Conservation (phyloP, 2,888 invertebrate species). For the Steinernema scapterisci region DNA sequence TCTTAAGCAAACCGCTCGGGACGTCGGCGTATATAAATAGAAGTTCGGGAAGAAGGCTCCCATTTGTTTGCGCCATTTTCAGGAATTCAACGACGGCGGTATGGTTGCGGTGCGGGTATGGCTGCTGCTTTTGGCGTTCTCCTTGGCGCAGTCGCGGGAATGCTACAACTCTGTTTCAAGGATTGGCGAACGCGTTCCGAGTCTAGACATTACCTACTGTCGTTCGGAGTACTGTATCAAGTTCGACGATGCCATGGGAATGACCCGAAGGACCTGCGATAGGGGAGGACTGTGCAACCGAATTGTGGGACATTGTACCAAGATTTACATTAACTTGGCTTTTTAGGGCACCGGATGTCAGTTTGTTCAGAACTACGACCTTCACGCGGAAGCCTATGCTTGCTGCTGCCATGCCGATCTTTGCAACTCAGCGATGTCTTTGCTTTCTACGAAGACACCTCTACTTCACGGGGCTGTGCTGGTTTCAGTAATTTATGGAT, state of each 20-base stretch:
- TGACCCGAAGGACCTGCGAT: conserved; percentile 6
- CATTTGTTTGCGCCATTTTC: conserved; percentile 3
- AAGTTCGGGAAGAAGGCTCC: no score
- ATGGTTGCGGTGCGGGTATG: no score
- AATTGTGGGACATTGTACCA: neutral
- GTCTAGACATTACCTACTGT: conserved; percentile 7
- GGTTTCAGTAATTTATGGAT: no score
- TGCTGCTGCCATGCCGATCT: conserved; percentile 11
- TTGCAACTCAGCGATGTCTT: neutral
- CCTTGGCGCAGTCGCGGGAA: neutral
- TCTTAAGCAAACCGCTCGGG: no score
- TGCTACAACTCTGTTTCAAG: neutral
- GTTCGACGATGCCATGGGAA: conserved; percentile 1
- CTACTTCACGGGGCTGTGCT: no score
- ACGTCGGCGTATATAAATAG: no score
- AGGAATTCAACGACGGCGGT: neutral
- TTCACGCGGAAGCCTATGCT: conserved; percentile 7
- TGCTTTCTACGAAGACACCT: neutral
- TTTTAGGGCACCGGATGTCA: conserved; percentile 10
- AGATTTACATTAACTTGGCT: neutral
- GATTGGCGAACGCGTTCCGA: neutral
- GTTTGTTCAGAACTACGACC: neutral
- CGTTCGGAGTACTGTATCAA: conserved; percentile 23
- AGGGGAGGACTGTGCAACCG: neutral
- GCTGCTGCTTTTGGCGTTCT: neutral